Evolutionary conservation across 2,888 invertebrate genomes (phyloP).

Genomic region (Trissolcus japonicus): DNA sequence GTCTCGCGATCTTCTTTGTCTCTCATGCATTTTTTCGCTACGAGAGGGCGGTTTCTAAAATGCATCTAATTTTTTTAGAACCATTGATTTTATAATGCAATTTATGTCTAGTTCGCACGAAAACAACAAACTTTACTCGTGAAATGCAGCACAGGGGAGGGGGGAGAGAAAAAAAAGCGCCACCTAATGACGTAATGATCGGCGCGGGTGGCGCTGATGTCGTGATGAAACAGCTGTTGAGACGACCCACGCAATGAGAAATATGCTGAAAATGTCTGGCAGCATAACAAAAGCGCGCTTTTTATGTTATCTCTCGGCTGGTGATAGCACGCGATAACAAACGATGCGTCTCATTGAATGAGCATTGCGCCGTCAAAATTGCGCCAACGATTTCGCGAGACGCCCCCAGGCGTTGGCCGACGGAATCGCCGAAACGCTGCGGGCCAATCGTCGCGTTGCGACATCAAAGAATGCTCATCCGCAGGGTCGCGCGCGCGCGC

Average conservation of each 20-base stretch:
- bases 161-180: not conserved
- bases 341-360: slow-evolving; percentile 16
- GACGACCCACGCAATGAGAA: not conserved
- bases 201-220: slow-evolving; percentile 7
- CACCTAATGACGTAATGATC: slow-evolving; percentile 10
- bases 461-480: slow-evolving; percentile 23
- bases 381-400: slow-evolving; percentile 14
- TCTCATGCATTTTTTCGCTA: too few species aligned
- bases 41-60: not conserved
- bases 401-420: slow-evolving; percentile 13
- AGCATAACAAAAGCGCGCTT: slow-evolving; percentile 3
- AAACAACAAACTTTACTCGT: not conserved
- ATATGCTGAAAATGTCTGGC: slow-evolving; percentile 12
- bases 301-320: not conserved
- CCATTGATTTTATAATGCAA: not conserved
- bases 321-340: slow-evolving; percentile 11
- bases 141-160: not conserved
- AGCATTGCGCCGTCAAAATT: slow-evolving; percentile 25
- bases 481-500: slow-evolving; percentile 31
- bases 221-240: slow-evolving; percentile 23
- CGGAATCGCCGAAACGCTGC: slow-evolving; percentile 15
- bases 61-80: not conserved
- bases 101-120: not conserved
- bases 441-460: slow-evolving; percentile 16
- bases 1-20: too few species aligned